A percentile compares a stretch with the other conserved stretches of the same genome.
Evolutionary conservation across 2,888 invertebrate genomes (phyloP).

Genomic region (Oscheius sp.): DNA sequence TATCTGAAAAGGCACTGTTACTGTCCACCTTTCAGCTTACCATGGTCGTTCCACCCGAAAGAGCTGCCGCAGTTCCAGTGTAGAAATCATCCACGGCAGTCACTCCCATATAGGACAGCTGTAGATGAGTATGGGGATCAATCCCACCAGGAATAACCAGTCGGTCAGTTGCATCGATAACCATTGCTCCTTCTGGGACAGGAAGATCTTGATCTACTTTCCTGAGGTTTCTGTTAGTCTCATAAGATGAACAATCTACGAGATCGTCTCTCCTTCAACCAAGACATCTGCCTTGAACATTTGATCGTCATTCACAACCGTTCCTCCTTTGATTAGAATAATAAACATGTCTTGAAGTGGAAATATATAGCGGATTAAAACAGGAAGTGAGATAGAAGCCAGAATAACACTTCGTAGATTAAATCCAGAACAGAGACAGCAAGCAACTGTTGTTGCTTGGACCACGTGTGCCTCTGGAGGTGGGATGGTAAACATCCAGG

Average conservation of each 20-base stretch:
- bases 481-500: no score
- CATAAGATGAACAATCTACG: slow-evolving; percentile 73
- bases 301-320: slow-evolving; percentile 91
- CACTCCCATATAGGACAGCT: slow-evolving; percentile 89
- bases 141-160: slow-evolving; percentile 64
- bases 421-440: no score
- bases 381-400: no score
- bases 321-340: slow-evolving; percentile 88
- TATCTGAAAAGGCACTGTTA: slow-evolving; percentile 53
- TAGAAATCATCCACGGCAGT: slow-evolving; percentile 92
- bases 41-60: slow-evolving; percentile 98
- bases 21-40: slow-evolving; percentile 75
- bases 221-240: slow-evolving; percentile 23
- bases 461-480: no score
- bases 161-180: slow-evolving; percentile 85
- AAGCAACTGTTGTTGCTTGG: no score
- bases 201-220: slow-evolving; percentile 15
- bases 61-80: slow-evolving; percentile 92
- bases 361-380: no score
- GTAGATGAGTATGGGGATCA: slow-evolving; percentile 90
- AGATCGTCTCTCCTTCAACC: slow-evolving; percentile 84
- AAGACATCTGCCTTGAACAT: slow-evolving; percentile 91
- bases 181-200: slow-evolving; percentile 27
- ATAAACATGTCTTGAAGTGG: no score
- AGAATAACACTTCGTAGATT: no score